Conservation (phyloP, 2,113 vertebrate species). For the Hippocampus guttulatus region DNA sequence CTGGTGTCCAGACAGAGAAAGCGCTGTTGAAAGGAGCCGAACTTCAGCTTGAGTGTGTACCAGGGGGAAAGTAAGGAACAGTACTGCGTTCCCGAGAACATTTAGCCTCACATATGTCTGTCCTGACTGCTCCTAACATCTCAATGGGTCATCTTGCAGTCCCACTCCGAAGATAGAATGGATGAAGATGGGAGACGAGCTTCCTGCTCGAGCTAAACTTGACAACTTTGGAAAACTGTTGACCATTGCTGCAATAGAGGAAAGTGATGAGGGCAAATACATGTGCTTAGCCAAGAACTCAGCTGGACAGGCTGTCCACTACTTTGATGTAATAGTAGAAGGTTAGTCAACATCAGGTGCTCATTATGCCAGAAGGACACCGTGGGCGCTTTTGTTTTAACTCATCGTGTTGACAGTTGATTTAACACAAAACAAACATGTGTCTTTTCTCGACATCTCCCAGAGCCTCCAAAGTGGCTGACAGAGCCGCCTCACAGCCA, state of each 20-base stretch:
- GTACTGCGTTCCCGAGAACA: neutral
- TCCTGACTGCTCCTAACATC: neutral
- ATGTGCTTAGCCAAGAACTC: conserved; percentile 80
- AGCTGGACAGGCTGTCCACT: conserved; percentile 72
- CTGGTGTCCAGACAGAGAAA: conserved; percentile 73
- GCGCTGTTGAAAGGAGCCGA: conserved; percentile 78
- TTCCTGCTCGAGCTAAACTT: conserved; percentile 56
- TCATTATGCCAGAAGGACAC: conserved; percentile 9
- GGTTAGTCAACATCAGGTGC: conserved; percentile 67
- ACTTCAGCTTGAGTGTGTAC: conserved; percentile 86
- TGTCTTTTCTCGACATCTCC: conserved; percentile 32
- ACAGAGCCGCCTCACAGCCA: conserved; percentile 74
- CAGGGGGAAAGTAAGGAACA: conserved; percentile 90
- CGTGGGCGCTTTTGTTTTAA: conserved; percentile 11
- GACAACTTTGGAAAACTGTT: conserved; percentile 77
- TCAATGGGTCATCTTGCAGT: conserved; percentile 56
- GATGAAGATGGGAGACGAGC: conserved; percentile 72
- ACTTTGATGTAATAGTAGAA: conserved; percentile 83
- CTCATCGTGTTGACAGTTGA: conserved; percentile 19
- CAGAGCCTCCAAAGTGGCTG: conserved; percentile 87
- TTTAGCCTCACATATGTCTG: neutral
- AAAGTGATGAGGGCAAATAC: conserved; percentile 79
- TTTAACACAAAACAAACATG: conserved; percentile 27
- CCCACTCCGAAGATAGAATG: conserved; percentile 83
- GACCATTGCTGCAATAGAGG: conserved; percentile 74